Evolutionary conservation across 2,113 vertebrate species (phyloP).

Genomic region (Lophura nycthemera): DNA sequence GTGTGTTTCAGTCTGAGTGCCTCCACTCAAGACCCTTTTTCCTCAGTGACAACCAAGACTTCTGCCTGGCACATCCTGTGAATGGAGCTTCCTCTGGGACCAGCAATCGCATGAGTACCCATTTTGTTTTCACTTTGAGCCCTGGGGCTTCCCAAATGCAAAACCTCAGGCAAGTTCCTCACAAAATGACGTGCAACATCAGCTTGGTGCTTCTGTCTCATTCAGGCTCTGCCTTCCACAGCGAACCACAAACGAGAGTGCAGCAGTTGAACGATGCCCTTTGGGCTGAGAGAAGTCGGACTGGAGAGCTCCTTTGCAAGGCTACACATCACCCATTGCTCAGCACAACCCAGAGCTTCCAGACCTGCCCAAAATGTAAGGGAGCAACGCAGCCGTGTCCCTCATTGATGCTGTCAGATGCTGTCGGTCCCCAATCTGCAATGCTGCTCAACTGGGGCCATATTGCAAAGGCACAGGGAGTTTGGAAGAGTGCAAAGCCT

Average conservation of each 20-base stretch:
- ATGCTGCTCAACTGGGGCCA: too few species aligned
- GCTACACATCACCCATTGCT: not conserved
- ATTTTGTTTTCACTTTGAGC: not conserved
- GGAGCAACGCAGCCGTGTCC: not conserved
- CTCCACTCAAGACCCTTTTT: not conserved
- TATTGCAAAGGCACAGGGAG: not conserved
- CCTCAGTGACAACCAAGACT: not conserved
- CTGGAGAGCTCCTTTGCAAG: not conserved
- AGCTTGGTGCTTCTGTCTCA: not conserved
- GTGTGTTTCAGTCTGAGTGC: not conserved
- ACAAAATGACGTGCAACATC: not conserved
- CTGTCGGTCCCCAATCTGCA: not conserved
- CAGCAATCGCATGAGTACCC: not conserved
- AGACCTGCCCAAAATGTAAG: not conserved
- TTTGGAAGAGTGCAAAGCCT: not conserved
- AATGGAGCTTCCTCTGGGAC: not conserved
- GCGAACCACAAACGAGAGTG: not conserved
- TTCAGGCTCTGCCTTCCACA: not conserved
- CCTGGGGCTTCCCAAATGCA: conserved; percentile 37
- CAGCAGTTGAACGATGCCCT: not conserved
- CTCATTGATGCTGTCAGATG: not conserved
- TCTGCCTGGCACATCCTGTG: not conserved
- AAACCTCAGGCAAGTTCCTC: conserved; percentile 57
- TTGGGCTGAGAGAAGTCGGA: not conserved
- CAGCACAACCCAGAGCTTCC: not conserved